Evolutionary conservation across 2,888 invertebrate genomes (phyloP).

Genomic region (Protodeltote pygarga): DNA sequence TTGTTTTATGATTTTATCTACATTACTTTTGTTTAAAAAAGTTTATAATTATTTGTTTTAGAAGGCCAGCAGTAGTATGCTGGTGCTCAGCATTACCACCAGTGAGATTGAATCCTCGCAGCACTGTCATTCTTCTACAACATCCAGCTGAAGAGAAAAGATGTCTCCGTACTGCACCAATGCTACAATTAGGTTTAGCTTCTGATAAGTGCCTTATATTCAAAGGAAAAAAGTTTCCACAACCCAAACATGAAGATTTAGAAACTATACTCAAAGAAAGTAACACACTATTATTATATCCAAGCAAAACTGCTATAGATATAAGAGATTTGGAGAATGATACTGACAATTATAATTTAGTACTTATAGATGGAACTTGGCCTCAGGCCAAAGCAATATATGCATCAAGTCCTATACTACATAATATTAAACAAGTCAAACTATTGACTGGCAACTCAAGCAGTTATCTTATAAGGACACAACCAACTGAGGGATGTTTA

Average conservation of each 20-base stretch:
- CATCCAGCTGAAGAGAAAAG: conserved; percentile 98
- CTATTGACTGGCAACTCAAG: conserved; percentile 91
- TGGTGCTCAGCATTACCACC: conserved; percentile 95
- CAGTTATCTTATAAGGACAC: conserved; percentile 96
- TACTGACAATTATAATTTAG: conserved; percentile 89
- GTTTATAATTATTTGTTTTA: too few relatives aligned
- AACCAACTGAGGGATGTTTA: conserved; percentile 96
- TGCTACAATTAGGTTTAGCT: conserved; percentile 92
- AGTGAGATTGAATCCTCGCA: conserved; percentile 89
- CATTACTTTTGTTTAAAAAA: too few relatives aligned
- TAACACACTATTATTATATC: conserved; percentile 93
- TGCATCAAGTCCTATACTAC: conserved; percentile 92
- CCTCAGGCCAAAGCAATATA: conserved; percentile 97
- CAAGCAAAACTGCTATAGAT: conserved; percentile 91
- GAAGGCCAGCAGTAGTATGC: conserved; percentile 94
- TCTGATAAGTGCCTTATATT: conserved; percentile 92
- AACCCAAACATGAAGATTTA: conserved; percentile 88
- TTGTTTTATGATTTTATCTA: too few relatives aligned
- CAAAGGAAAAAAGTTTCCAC: conserved; percentile 95
- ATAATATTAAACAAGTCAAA: conserved; percentile 93
- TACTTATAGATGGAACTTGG: conserved; percentile 98
- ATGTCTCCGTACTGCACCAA: conserved; percentile 95
- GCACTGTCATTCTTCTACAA: conserved; percentile 93
- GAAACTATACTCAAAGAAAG: conserved; percentile 88
- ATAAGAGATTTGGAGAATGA: conserved; percentile 84